Conservation (phyloP, 92 coral and sea anemone species). For the Phymanthus crucifer region DNA sequence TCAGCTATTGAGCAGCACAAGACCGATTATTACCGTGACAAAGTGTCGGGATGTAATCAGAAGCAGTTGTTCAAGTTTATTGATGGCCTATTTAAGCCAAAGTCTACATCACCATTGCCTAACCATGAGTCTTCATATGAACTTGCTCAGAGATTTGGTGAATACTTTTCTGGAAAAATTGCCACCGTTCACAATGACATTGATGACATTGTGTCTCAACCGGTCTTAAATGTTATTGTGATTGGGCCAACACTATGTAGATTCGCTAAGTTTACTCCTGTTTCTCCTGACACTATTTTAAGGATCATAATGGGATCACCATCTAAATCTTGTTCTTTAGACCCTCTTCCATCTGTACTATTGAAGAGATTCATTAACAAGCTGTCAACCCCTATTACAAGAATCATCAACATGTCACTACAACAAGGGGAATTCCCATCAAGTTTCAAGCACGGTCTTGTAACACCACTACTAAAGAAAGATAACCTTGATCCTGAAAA, state of each 20-base stretch:
- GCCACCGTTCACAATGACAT: slow-evolving; percentile 11
- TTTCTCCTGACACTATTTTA: background rate
- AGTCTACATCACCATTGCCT: background rate
- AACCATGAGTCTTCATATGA: background rate
- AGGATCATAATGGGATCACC: slow-evolving; percentile 21
- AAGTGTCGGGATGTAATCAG: slow-evolving; percentile 8
- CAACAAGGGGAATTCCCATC: slow-evolving; percentile 8
- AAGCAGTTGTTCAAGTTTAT: slow-evolving; percentile 20
- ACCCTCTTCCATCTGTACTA: slow-evolving; percentile 15
- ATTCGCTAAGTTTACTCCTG: slow-evolving; percentile 6
- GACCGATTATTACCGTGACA: background rate
- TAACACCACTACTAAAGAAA: background rate
- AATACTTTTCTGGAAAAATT: slow-evolving; percentile 20
- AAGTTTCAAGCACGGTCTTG: background rate
- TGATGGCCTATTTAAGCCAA: slow-evolving; percentile 22
- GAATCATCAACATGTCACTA: slow-evolving; percentile 21
- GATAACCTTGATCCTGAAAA: background rate
- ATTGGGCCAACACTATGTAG: background rate
- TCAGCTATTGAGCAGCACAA: background rate
- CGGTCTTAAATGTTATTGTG: background rate
- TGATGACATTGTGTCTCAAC: slow-evolving; percentile 1
- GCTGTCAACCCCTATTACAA: slow-evolving; percentile 13
- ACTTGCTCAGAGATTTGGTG: slow-evolving; percentile 18
- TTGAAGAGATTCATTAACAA: slow-evolving; percentile 3
- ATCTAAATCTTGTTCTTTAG: slow-evolving; percentile 23